Evolutionary conservation across 2,888 invertebrate species (phyloP).

Genomic region (Neoitamus cyanurus): DNA sequence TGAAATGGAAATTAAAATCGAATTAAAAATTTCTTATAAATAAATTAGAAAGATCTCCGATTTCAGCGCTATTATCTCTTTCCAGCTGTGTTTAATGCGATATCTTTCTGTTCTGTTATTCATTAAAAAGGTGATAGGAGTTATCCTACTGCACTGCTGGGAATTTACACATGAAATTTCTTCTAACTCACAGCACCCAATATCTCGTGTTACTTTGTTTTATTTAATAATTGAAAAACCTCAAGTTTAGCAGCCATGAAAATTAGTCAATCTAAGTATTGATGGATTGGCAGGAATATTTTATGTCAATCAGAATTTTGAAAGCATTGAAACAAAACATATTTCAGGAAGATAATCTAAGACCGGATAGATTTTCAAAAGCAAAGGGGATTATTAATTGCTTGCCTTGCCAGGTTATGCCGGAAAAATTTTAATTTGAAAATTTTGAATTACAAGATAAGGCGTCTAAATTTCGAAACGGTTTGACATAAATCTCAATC

Average conservation of each 20-base stretch:
- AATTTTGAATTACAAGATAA: not conserved
- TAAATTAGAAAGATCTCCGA: not conserved
- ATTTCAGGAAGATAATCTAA: too few relatives aligned
- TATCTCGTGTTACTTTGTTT: not conserved
- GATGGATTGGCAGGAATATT: not conserved
- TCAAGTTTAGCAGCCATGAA: too few relatives aligned
- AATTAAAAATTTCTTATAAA: not conserved
- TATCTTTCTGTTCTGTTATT: not conserved
- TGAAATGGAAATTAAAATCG: not conserved
- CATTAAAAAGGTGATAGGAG: not conserved
- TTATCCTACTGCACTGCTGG: not conserved
- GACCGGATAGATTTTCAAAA: too few relatives aligned
- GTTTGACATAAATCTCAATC: not conserved
- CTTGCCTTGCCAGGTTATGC: too few relatives aligned
- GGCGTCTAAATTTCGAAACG: not conserved
- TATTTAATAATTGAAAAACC: not conserved
- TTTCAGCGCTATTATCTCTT: not conserved
- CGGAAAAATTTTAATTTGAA: too few relatives aligned
- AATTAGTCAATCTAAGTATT: not conserved
- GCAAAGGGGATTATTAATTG: too few relatives aligned
- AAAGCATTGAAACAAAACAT: too few relatives aligned
- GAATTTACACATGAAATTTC: not conserved
- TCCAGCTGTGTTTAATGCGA: not conserved
- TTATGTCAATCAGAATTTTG: too few relatives aligned
- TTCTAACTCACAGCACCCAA: too few relatives aligned